Conservation (phyloP, 2,888 invertebrate species). For the Xylota segnis region DNA sequence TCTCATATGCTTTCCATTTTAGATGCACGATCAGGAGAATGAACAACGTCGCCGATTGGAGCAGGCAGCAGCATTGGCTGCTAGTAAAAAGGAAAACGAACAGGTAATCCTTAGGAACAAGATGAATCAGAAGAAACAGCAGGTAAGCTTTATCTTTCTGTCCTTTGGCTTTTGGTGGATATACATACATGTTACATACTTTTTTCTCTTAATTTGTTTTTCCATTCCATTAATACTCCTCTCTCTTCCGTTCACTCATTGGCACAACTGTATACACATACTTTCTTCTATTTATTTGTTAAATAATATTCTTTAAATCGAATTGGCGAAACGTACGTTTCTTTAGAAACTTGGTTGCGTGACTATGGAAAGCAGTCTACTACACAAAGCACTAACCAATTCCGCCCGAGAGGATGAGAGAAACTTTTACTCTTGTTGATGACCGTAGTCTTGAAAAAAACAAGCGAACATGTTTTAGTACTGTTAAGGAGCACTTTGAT, state of each 20-base stretch:
- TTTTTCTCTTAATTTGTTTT: conserved; percentile 39
- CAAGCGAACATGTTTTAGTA: conserved; percentile 1
- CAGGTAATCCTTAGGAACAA: conserved; percentile 90
- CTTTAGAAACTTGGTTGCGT: conserved; percentile 84
- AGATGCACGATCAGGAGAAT: conserved; percentile 97
- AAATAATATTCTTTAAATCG: conserved; percentile 43
- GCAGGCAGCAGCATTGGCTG: conserved; percentile 90
- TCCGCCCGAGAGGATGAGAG: conserved; percentile 66
- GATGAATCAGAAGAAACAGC: conserved; percentile 95
- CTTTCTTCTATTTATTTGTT: conserved; percentile 33
- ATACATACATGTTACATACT: conserved; percentile 43
- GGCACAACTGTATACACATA: conserved; percentile 46
- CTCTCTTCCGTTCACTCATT: conserved; percentile 43
- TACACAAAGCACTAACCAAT: conserved; percentile 78
- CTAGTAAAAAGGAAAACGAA: conserved; percentile 88
- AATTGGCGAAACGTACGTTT: conserved; percentile 42
- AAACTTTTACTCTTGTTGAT: conserved; percentile 72
- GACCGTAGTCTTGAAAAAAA: conserved; percentile 22
- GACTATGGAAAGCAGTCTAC: conserved; percentile 83
- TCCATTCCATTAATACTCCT: conserved; percentile 52
- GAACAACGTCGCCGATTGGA: conserved; percentile 95
- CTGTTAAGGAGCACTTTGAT: conserved; percentile 30
- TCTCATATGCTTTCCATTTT: conserved; percentile 77
- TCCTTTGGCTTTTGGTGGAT: conserved; percentile 66
- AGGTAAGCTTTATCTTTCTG: conserved; percentile 87